Evolutionary conservation across 2,888 invertebrate species (phyloP).

Genomic region (Cerastis leucographa): DNA sequence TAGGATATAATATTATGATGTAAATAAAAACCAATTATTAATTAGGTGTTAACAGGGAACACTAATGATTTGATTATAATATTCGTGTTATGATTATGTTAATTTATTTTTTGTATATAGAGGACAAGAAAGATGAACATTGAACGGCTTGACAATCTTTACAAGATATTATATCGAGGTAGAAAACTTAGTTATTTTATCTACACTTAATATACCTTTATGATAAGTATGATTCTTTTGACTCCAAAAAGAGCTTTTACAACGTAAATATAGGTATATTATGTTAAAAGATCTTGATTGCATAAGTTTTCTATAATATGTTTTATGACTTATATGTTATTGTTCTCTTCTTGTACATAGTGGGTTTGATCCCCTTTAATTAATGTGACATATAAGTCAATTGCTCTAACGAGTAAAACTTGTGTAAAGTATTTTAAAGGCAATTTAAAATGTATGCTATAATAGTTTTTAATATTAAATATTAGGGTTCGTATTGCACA

Average conservation of each 20-base stretch:
- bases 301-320: slow-evolving; percentile 47
- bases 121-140: slow-evolving; percentile 39
- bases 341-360: slow-evolving; percentile 63
- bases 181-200: slow-evolving; percentile 17
- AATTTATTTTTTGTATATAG: slow-evolving; percentile 66
- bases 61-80: slow-evolving; percentile 56
- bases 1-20: slow-evolving; percentile 48
- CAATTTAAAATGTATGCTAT: slow-evolving; percentile 61
- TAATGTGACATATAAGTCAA: slow-evolving; percentile 61
- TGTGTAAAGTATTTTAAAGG: slow-evolving; percentile 62
- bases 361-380: slow-evolving; percentile 47
- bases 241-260: slow-evolving; percentile 6
- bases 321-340: slow-evolving; percentile 43
- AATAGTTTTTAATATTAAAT: slow-evolving; percentile 60
- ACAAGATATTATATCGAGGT: slow-evolving; percentile 9
- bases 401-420: slow-evolving; percentile 64
- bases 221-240: background rate
- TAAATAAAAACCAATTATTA: slow-evolving; percentile 57
- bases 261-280: slow-evolving; percentile 6
- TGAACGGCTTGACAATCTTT: slow-evolving; percentile 13
- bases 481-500: slow-evolving; percentile 64
- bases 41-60: slow-evolving; percentile 51
- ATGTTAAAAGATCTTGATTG: slow-evolving; percentile 45
- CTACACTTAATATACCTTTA: slow-evolving; percentile 1
- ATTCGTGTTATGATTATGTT: slow-evolving; percentile 61